Conservation (phyloP, 2,888 invertebrate species). For the Apamea epomidion region DNA sequence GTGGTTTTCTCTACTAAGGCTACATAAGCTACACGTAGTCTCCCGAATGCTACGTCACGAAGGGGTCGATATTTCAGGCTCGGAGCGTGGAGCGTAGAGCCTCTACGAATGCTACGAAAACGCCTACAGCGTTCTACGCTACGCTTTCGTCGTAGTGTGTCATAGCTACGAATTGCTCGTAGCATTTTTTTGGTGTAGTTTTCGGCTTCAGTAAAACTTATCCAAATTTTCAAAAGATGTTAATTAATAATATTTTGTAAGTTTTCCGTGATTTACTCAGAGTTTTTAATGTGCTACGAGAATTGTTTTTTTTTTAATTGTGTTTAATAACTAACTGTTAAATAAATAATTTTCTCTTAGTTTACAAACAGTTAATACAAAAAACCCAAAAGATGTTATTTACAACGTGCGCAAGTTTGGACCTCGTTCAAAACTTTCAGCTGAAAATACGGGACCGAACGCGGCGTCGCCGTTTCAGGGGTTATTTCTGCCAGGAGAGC, state of each 20-base stretch:
- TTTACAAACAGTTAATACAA: background rate
- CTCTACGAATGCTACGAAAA: constrained; percentile 61
- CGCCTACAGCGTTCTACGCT: constrained; percentile 61
- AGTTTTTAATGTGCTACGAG: background rate
- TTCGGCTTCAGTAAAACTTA: background rate
- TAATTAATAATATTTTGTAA: background rate
- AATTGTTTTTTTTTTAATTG: background rate
- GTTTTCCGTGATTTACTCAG: background rate
- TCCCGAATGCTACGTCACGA: constrained; percentile 35
- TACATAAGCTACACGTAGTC: constrained; percentile 63
- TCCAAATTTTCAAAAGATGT: background rate
- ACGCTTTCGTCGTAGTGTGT: constrained; percentile 40
- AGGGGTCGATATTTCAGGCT: constrained; percentile 54
- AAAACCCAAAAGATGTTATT: background rate
- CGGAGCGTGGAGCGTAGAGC: constrained; percentile 45
- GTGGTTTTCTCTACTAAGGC: constrained; percentile 77
- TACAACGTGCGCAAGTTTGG: background rate
- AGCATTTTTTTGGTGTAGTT: constrained; percentile 13
- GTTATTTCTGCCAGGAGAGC: constrained; percentile 73
- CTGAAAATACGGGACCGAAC: constrained; percentile 40
- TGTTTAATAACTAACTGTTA: background rate
- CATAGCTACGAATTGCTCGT: constrained; percentile 35
- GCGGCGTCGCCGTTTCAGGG: constrained; percentile 68
- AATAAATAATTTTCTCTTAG: background rate
- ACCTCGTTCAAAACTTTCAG: constrained; percentile 26